Evolutionary conservation across 2,113 vertebrate species (phyloP), one percentile per base, ranked within the genome.

Genomic region (Atrichornis clamosus): DNA sequence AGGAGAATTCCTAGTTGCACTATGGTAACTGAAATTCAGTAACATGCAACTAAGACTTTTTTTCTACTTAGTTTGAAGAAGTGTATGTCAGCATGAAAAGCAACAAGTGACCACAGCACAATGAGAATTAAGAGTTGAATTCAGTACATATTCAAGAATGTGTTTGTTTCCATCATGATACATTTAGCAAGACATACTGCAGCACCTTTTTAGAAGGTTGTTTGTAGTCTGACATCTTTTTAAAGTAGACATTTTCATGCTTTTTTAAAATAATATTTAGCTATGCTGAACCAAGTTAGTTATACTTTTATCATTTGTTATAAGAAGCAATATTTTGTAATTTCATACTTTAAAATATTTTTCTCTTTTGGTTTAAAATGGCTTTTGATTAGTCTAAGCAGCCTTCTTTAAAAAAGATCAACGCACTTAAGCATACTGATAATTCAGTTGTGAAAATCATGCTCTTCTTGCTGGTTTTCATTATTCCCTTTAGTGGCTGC

Each of bases 261-360:
- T 84, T 97, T 98, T 98, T 96, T 35, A 96, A 97, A 97, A 89
- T 75, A 93, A 85, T 95, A 86, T 70, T 94, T 96, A 96, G 96
- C 84, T 95, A 84, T 92, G 97, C 95, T 95, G 89, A 96, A 97
- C 93, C 92, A 95, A 96, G 96, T 93, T 98, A 96, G 72, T 96
- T 96, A 93, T 96, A 95, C 96, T 87, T 95, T 94, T 96, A 94
- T 96, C 96, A 91, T 97, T 97, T 98, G 81, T 97, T 96, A 95
- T 95, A 95, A 96, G 89, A 97, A 97, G 93, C 97, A 98, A 94
- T 98, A 97, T 97, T 98, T 97, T 97, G 86, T 97, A 97, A 97
- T 97, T 97, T 98, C 96, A 97, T 97, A 91, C 93, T 97, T 97
- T 95, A 96, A 94, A 96, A 95, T 95, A 84, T 97, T 97, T 98